Percentiles rank a stretch among this genome's conserved stretches.
Evolutionary conservation across 2,888 invertebrate genomes (phyloP).

Genomic region (Drosophila pegasa): DNA sequence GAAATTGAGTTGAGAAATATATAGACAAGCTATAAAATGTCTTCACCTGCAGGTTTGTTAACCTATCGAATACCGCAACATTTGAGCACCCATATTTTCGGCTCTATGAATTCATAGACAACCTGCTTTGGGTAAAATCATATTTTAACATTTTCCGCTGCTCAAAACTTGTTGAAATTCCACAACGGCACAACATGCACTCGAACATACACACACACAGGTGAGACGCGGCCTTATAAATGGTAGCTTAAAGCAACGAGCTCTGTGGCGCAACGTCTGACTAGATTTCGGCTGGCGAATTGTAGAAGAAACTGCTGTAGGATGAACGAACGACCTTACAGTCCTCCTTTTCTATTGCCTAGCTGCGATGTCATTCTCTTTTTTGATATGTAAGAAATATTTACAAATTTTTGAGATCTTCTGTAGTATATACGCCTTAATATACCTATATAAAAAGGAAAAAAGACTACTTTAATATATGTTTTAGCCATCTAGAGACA

Average conservation of each 20-base stretch:
- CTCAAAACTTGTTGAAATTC: conserved; percentile 71
- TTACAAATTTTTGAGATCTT: no score
- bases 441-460: no score
- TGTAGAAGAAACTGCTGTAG: neutral
- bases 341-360: neutral
- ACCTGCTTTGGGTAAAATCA: conserved; percentile 77
- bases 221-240: conserved; percentile 61
- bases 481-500: no score
- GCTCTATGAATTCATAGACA: conserved; percentile 42
- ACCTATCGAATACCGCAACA: conserved; percentile 56
- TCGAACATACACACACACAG: conserved; percentile 14
- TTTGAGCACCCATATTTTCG: conserved; percentile 53
- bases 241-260: conserved; percentile 55
- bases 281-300: conserved; percentile 53
- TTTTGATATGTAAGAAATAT: no score
- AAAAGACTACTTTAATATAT: no score
- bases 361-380: neutral
- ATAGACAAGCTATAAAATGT: conserved; percentile 1
- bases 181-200: conserved; percentile 31
- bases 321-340: neutral
- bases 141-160: conserved; percentile 68
- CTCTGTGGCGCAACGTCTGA: conserved; percentile 64
- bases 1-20: neutral
- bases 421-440: no score
- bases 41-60: conserved; percentile 45